These are phyloP conservation scores for Dryobates pubescens DNA, from an alignment of 2,797 vertebrate genomes.

Conservation along the genomic window DNA sequence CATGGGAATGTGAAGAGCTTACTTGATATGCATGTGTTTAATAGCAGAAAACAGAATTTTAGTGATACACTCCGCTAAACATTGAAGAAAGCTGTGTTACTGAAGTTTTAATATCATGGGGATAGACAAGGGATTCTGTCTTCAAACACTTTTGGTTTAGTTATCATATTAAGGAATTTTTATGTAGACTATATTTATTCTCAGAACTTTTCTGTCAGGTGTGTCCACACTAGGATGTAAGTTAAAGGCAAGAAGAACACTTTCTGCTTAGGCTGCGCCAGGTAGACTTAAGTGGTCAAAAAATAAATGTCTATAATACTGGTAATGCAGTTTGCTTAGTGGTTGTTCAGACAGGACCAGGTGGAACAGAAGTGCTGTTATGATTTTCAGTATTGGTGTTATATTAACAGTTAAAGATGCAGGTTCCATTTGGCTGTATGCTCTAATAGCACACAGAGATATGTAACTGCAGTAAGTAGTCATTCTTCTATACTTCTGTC, in stretches of 20 bases:
- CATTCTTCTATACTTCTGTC: not conserved
- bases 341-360: not conserved
- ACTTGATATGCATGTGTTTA: not conserved
- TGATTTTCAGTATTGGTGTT: not conserved
- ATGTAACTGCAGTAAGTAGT: not conserved
- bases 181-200: not conserved
- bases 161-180: not conserved
- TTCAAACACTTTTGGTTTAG: not conserved
- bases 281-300: not conserved
- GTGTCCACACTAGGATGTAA: not conserved
- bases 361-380: not conserved
- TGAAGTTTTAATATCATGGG: not conserved
- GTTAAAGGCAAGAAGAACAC: not conserved
- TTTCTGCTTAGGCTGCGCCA: not conserved
- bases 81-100: not conserved
- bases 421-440: not conserved
- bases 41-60: not conserved
- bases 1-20: not conserved
- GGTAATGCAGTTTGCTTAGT: not conserved
- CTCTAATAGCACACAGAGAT: constrained; percentile 17
- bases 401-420: not conserved
- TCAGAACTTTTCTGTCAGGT: not conserved
- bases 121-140: not conserved
- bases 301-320: not conserved
- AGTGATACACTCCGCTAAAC: not conserved